These are phyloP conservation scores for Cheilosia soror DNA, from an alignment of 2,888 invertebrate species.

Conservation along the genomic window DNA sequence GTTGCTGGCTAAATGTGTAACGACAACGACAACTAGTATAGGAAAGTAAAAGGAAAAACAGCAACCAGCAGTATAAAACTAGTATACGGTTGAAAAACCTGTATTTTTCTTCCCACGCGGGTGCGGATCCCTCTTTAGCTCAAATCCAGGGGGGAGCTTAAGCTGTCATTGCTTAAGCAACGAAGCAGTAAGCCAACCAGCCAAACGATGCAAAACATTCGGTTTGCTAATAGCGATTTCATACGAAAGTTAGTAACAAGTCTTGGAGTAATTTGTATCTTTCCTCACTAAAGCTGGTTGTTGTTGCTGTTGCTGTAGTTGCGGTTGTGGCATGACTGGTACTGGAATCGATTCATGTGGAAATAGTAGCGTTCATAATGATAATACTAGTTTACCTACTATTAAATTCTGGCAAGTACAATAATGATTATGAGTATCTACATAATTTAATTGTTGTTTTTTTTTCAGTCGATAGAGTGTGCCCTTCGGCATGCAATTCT, in stretches of 20 bases:
- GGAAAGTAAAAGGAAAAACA: slow-evolving; percentile 74
- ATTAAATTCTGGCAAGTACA: slow-evolving; percentile 14
- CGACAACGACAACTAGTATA: slow-evolving; percentile 41
- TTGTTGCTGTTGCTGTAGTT: slow-evolving; percentile 5
- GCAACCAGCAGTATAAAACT: slow-evolving; percentile 32
- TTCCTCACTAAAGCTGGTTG: slow-evolving; percentile 36
- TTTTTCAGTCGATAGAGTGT: slow-evolving; percentile 52
- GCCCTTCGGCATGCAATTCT: slow-evolving; percentile 55
- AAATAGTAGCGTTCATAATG: slow-evolving; percentile 38
- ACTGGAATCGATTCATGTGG: slow-evolving; percentile 45
- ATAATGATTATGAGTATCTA: slow-evolving; percentile 22
- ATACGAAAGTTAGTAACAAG: slow-evolving; percentile 64
- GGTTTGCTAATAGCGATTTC: slow-evolving; percentile 57
- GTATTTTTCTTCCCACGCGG: slow-evolving; percentile 74
- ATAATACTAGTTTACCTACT: background rate
- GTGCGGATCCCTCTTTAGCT: slow-evolving; percentile 9
- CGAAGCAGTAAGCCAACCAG: slow-evolving; percentile 57
- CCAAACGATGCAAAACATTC: slow-evolving; percentile 46
- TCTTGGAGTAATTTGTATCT: slow-evolving; percentile 57
- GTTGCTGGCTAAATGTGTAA: slow-evolving; percentile 53
- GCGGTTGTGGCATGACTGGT: slow-evolving; percentile 35
- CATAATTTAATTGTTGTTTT: background rate
- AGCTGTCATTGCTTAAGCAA: slow-evolving; percentile 59
- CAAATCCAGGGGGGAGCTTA: background rate
- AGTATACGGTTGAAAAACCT: slow-evolving; percentile 65